A percentile compares a stretch with the other conserved stretches of the same genome.
Conservation (phyloP, 2,888 invertebrate species). For the Drosophila kambysellisi region DNA sequence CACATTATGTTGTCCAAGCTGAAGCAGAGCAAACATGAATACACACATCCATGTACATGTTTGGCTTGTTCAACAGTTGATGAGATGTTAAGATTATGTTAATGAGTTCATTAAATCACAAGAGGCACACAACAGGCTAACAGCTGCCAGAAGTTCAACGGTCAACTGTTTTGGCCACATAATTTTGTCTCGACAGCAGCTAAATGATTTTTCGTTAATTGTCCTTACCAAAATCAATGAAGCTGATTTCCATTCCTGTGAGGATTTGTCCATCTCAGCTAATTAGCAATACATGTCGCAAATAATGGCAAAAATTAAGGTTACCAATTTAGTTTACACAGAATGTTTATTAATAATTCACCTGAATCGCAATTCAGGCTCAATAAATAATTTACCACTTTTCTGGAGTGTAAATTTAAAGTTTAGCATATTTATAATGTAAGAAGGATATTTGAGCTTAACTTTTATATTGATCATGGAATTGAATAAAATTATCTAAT, state of each 20-base stretch:
- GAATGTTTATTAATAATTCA: not conserved
- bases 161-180: not conserved
- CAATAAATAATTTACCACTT: no score
- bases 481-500: not conserved
- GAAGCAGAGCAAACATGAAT: conserved; percentile 6
- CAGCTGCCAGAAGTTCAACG: not conserved
- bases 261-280: conserved; percentile 11
- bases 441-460: not conserved
- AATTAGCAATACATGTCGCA: conserved; percentile 34
- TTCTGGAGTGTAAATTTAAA: not conserved
- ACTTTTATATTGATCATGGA: not conserved
- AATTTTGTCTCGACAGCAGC: conserved; percentile 33
- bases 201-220: conserved; percentile 42
- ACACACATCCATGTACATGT: conserved; percentile 19
- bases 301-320: not conserved
- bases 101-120: conserved; percentile 78
- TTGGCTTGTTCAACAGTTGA: conserved; percentile 64
- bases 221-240: conserved; percentile 2
- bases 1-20: conserved; percentile 37
- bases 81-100: conserved; percentile 78
- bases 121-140: conserved; percentile 44
- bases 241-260: not conserved
- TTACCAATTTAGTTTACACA: not conserved
- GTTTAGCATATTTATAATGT: not conserved
- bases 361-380: not conserved